These are phyloP conservation scores for Lasioglossum baleicum DNA, from an alignment of 1,140 invertebrate species.

Conservation along the genomic window DNA sequence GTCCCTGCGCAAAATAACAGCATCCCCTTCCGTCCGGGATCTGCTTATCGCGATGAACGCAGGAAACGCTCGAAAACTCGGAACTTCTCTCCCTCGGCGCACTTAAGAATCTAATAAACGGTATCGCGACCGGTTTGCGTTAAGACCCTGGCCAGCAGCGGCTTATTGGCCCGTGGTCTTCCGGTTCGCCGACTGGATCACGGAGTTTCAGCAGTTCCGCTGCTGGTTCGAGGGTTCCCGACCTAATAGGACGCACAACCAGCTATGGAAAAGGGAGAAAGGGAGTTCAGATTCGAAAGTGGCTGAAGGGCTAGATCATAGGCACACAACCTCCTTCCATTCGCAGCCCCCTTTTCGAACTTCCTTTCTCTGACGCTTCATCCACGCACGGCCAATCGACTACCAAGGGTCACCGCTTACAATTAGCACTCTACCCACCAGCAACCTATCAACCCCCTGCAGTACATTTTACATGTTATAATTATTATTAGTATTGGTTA, in stretches of 20 bases:
- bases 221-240: conserved; percentile 38
- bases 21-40: background rate
- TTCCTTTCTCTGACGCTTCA: too few relatives aligned
- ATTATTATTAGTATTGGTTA: too few relatives aligned
- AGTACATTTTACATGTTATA: too few relatives aligned
- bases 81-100: conserved; percentile 29
- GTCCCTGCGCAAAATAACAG: too few relatives aligned
- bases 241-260: too few relatives aligned
- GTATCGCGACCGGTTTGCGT: conserved; percentile 44
- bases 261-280: background rate
- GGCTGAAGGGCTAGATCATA: background rate
- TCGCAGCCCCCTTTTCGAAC: too few relatives aligned
- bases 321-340: background rate
- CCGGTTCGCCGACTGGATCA: conserved; percentile 14
- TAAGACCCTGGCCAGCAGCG: conserved; percentile 31
- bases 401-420: too few relatives aligned
- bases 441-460: too few relatives aligned
- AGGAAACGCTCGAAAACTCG: conserved; percentile 15
- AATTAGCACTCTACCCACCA: too few relatives aligned
- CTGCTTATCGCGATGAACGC: conserved; percentile 22
- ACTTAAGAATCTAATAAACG: conserved; percentile 64
- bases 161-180: conserved; percentile 41
- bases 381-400: too few relatives aligned
- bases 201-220: conserved; percentile 53
- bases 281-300: conserved; percentile 9